Evolutionary conservation across 2,113 vertebrate genomes (phyloP).

Genomic region (Cisticola juncidis): DNA sequence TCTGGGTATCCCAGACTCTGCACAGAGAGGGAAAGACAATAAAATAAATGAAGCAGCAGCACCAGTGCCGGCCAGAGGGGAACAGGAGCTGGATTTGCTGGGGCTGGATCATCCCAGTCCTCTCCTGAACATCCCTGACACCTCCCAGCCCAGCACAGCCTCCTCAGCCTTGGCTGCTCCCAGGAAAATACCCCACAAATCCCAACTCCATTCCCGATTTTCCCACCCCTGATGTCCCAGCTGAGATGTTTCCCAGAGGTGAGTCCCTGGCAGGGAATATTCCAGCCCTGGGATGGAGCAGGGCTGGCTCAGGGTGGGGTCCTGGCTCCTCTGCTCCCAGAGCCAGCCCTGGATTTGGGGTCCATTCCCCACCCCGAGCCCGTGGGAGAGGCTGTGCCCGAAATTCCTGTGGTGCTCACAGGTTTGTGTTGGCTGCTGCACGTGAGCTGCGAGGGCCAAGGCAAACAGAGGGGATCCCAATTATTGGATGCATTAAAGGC

Average conservation of each 20-base stretch:
- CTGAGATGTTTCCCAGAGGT: background rate
- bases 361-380: background rate
- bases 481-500: background rate
- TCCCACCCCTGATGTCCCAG: background rate
- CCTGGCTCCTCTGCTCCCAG: background rate
- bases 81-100: background rate
- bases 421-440: conserved; percentile 25
- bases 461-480: conserved; percentile 19
- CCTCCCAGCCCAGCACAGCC: rapidly evolving
- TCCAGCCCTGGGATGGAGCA: background rate
- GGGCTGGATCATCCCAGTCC: background rate
- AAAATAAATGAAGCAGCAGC: background rate
- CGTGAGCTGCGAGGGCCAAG: background rate
- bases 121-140: background rate
- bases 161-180: background rate
- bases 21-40: rapidly evolving
- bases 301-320: rapidly evolving
- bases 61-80: background rate
- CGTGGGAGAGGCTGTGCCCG: background rate
- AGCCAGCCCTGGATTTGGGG: background rate
- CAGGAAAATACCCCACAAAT: rapidly evolving
- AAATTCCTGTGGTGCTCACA: background rate
- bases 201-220: background rate
- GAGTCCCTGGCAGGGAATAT: rapidly evolving
- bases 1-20: background rate